phyloP scores from a whole-genome alignment of 2,797 vertebrate species.

The Sebastes goodei region DNA sequence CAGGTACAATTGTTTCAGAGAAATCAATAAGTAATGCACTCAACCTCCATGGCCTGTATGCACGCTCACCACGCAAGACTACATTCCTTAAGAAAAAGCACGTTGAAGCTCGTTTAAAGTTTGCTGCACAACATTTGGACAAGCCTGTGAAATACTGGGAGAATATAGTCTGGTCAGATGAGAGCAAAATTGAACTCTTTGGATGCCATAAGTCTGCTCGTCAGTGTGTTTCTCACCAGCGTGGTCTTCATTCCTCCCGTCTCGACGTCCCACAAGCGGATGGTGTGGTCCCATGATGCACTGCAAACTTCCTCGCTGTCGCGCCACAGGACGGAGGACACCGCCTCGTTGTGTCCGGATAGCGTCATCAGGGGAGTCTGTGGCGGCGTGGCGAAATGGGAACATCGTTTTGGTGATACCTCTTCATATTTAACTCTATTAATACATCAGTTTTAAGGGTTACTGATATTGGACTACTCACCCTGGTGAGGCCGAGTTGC shows the following conservation, averaged over 20 bases:
- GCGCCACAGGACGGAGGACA: constrained; percentile 94
- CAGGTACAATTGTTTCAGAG: too few relatives aligned
- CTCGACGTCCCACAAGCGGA: constrained; percentile 93
- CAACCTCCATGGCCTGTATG: too few relatives aligned
- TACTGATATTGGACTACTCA: constrained; percentile 53
- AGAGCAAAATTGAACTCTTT: too few relatives aligned
- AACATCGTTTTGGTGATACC: not conserved
- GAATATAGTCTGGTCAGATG: too few relatives aligned
- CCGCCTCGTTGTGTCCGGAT: constrained; percentile 93
- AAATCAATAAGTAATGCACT: too few relatives aligned
- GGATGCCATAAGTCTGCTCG: not conserved
- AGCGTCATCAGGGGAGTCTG: constrained; percentile 95
- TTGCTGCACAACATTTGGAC: too few relatives aligned
- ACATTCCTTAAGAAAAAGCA: accelerated
- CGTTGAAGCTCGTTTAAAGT: too few relatives aligned
- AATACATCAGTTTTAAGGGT: too few relatives aligned
- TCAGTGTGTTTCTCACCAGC: constrained; percentile 82
- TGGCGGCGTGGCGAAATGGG: accelerated
- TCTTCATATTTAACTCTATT: not conserved
- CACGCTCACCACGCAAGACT: too few relatives aligned
- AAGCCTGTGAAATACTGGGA: too few relatives aligned
- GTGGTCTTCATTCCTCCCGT: constrained; percentile 88
- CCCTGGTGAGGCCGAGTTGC: constrained; percentile 92
- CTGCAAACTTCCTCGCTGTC: constrained; percentile 94
- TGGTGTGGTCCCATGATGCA: constrained; percentile 97